Percentiles rank a stretch among this genome's conserved stretches.
Conservation (phyloP, 2,113 vertebrate species). For the Odontophorus gujanensis region DNA sequence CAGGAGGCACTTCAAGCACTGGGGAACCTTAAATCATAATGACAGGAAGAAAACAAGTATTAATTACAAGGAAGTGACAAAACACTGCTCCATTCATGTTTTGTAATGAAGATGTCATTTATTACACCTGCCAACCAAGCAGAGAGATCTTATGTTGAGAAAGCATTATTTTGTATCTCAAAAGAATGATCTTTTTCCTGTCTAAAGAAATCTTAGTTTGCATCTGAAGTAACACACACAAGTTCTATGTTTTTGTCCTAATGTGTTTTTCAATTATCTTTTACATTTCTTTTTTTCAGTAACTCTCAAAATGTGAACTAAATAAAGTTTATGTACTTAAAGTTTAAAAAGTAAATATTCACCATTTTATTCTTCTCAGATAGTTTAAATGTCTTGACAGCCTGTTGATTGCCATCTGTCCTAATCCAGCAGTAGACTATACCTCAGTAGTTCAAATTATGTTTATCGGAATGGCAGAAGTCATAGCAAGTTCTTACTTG, state of each 20-base stretch:
- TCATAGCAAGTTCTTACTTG: neutral
- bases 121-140: slow-evolving; percentile 60
- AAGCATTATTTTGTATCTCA: slow-evolving; percentile 7
- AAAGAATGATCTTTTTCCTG: neutral
- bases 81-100: neutral
- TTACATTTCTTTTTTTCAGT: neutral
- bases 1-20: neutral
- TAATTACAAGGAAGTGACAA: neutral
- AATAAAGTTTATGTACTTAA: neutral
- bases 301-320: neutral
- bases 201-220: neutral
- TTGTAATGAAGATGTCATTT: slow-evolving; percentile 28
- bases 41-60: neutral
- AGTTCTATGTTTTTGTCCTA: neutral
- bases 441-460: neutral
- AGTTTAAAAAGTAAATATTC: neutral
- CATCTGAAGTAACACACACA: neutral
- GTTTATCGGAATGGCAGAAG: neutral
- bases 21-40: neutral
- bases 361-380: neutral
- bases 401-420: neutral
- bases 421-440: neutral
- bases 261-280: neutral
- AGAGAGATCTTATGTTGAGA: slow-evolving; percentile 39
- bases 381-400: neutral